Percentiles rank a stretch among this genome's conserved stretches.
phyloP scores from a whole-genome alignment of 2,113 vertebrate species.

The Choloepus hoffmanni region DNA sequence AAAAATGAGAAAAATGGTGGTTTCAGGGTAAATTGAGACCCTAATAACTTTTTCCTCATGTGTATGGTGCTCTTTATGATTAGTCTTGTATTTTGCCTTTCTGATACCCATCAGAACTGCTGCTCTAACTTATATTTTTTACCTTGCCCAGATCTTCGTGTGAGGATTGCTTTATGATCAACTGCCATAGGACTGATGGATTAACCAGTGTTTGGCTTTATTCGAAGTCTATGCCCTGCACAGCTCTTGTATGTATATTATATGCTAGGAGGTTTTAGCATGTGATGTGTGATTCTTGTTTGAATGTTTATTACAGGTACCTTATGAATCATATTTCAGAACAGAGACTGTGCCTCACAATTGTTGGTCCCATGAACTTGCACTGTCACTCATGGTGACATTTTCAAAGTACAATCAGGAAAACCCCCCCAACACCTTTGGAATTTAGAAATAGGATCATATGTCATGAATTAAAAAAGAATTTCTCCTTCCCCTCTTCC shows the following conservation, averaged over 20 bases:
- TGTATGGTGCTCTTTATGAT: conserved; percentile 79
- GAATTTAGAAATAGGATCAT: conserved; percentile 61
- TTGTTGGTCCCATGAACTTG: conserved; percentile 69
- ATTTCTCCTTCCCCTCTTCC: background rate
- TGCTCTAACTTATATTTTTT: conserved; percentile 65
- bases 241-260: conserved; percentile 69
- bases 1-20: background rate
- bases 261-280: conserved; percentile 66
- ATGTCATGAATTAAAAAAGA: conserved; percentile 7
- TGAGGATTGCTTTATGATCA: conserved; percentile 80
- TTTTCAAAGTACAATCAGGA: conserved; percentile 56
- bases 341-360: conserved; percentile 75
- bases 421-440: background rate
- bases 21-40: conserved; percentile 47
- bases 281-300: conserved; percentile 73
- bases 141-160: conserved; percentile 79
- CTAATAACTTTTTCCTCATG: conserved; percentile 55
- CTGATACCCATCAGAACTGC: conserved; percentile 61
- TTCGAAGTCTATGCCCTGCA: conserved; percentile 76
- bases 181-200: conserved; percentile 83
- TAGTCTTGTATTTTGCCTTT: conserved; percentile 72
- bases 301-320: conserved; percentile 72
- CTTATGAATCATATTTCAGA: conserved; percentile 60
- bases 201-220: conserved; percentile 80
- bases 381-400: conserved; percentile 34